These are phyloP conservation scores for Tuta absoluta DNA, from an alignment of 2,888 invertebrate species.

Conservation along the genomic window DNA sequence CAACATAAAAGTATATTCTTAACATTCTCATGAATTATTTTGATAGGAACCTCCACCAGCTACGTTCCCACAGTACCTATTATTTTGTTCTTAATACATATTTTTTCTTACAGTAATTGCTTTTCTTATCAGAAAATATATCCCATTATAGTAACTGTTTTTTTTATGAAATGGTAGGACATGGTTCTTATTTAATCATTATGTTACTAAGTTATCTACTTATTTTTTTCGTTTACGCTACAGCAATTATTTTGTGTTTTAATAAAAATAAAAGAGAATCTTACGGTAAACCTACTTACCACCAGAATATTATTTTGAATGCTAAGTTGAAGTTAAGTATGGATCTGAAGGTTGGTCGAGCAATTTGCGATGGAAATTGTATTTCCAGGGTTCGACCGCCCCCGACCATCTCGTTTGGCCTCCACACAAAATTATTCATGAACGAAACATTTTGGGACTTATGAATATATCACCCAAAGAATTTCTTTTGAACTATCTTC, in stretches of 20 bases:
- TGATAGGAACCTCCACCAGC: too few relatives aligned
- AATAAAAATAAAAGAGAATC: background rate
- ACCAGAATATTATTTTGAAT: background rate
- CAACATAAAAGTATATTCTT: too few relatives aligned
- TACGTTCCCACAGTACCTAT: too few relatives aligned
- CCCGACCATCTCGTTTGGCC: background rate
- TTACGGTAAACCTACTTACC: background rate
- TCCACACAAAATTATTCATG: conserved; percentile 17
- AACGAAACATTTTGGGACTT: conserved; percentile 9
- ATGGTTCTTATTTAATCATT: too few relatives aligned
- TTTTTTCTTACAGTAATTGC: too few relatives aligned
- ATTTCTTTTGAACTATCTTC: background rate
- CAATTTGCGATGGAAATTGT: conserved; percentile 21
- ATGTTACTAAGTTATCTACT: too few relatives aligned
- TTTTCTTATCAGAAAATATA: too few relatives aligned
- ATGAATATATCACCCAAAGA: conserved; percentile 4
- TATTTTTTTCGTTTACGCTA: too few relatives aligned
- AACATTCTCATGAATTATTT: too few relatives aligned
- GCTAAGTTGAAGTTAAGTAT: conserved; percentile 2
- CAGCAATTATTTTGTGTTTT: background rate
- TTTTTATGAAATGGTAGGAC: too few relatives aligned
- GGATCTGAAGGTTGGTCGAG: background rate
- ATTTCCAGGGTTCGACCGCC: background rate
- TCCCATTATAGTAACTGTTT: too few relatives aligned
- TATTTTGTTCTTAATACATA: too few relatives aligned